Percentiles rank a stretch among this genome's conserved stretches.
Evolutionary conservation across 2,113 vertebrate species (phyloP).

Genomic region (Solenodon paradoxus): DNA sequence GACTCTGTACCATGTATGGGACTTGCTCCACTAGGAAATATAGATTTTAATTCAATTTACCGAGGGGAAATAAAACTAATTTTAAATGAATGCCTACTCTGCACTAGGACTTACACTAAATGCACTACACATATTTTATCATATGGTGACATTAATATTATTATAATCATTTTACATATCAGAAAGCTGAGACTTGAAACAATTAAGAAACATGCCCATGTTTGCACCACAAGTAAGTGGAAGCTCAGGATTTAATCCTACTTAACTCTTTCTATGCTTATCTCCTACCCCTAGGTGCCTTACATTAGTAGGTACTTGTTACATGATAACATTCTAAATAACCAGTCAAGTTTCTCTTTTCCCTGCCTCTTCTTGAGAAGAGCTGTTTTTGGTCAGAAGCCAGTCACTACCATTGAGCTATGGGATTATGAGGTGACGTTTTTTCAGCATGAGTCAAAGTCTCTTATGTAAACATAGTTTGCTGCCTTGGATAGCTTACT

Average conservation of each 20-base stretch:
- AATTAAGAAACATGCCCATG: background rate
- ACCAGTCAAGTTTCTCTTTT: background rate
- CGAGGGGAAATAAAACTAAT: background rate
- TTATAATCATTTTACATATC: background rate
- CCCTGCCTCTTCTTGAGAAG: background rate
- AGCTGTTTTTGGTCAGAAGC: background rate
- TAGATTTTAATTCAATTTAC: background rate
- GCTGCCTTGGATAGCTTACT: background rate
- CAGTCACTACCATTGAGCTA: background rate
- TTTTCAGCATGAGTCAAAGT: slow-evolving; percentile 6
- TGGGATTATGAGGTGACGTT: background rate
- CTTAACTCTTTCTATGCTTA: background rate
- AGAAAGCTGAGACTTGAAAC: background rate
- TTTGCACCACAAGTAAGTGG: background rate
- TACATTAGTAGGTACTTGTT: background rate
- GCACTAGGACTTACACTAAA: background rate
- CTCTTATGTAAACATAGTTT: background rate
- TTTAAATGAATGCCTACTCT: background rate
- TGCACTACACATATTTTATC: background rate
- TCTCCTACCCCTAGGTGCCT: background rate
- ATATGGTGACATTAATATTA: background rate
- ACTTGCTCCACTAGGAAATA: background rate
- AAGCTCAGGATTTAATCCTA: background rate
- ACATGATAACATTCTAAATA: background rate
- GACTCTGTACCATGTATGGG: background rate